These are phyloP conservation scores for Adineta ricciae DNA, from an alignment of 2,888 invertebrate species.

Conservation along the genomic window DNA sequence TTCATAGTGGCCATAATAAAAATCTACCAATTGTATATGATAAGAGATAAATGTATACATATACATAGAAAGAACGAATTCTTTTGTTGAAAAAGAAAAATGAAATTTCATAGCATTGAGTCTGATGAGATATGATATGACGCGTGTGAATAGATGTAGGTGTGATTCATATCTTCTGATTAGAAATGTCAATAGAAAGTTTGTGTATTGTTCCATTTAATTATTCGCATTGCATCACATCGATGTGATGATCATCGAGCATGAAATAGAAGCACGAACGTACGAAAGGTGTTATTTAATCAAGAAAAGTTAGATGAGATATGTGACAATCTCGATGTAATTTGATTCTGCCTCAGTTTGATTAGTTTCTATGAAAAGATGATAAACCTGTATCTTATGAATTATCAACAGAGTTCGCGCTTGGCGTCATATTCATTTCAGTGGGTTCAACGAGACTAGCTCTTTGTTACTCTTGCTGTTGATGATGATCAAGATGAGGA, in stretches of 20 bases:
- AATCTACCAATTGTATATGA: neutral
- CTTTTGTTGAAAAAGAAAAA: too few species aligned
- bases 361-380: too few species aligned
- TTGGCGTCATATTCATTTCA: too few species aligned
- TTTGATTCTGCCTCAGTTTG: too few species aligned
- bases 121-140: neutral
- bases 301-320: neutral
- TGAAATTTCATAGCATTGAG: too few species aligned
- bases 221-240: neutral
- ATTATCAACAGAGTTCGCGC: too few species aligned
- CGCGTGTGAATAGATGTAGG: neutral
- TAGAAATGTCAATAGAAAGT: neutral
- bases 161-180: neutral
- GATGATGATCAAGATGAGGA: neutral
- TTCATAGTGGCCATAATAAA: constrained; percentile 10
- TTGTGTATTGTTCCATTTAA: neutral
- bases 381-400: too few species aligned
- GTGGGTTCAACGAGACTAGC: too few species aligned
- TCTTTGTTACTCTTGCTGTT: too few species aligned
- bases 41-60: neutral
- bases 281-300: neutral
- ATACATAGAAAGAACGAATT: neutral
- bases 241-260: neutral
- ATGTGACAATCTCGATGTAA: too few species aligned
- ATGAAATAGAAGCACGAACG: neutral